Evolutionary conservation across 1,140 invertebrate species (phyloP).

Genomic region (Drosophila bocqueti): DNA sequence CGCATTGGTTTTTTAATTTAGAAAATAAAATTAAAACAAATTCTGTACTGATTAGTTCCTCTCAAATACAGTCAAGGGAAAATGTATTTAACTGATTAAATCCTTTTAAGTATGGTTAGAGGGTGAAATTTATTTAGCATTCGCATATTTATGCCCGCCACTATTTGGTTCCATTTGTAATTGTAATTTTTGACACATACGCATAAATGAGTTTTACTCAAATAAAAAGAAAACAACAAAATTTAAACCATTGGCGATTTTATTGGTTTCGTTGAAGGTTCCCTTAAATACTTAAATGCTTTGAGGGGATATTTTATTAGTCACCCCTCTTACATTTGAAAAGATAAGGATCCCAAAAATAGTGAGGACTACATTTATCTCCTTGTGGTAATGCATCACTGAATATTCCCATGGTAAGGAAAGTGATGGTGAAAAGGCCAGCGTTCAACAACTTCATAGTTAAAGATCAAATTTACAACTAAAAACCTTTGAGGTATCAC

Average conservation of each 20-base stretch:
- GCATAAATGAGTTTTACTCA: slow-evolving; percentile 23
- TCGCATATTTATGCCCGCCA: too few species aligned
- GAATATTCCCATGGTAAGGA: neutral
- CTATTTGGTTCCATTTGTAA: slow-evolving; percentile 56
- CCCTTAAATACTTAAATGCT: too few species aligned
- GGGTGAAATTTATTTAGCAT: neutral
- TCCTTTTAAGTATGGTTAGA: neutral
- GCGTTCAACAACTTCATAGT: neutral
- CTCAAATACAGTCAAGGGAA: too few species aligned
- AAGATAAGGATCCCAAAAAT: too few species aligned
- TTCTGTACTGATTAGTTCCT: neutral
- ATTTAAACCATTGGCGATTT: too few species aligned
- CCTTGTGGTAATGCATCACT: neutral
- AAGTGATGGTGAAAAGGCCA: neutral
- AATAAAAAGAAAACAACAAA: slow-evolving; percentile 3
- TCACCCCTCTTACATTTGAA: too few species aligned
- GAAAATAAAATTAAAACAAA: neutral
- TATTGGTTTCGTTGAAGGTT: too few species aligned
- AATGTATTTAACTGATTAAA: neutral
- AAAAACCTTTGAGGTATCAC: neutral
- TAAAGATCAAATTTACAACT: neutral
- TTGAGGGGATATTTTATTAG: too few species aligned
- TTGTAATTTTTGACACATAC: slow-evolving; percentile 53
- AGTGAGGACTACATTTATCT: neutral
- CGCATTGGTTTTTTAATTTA: too few species aligned